Evolutionary conservation across 2,113 vertebrate species (phyloP).

Genomic region (Cavia porcellus): DNA sequence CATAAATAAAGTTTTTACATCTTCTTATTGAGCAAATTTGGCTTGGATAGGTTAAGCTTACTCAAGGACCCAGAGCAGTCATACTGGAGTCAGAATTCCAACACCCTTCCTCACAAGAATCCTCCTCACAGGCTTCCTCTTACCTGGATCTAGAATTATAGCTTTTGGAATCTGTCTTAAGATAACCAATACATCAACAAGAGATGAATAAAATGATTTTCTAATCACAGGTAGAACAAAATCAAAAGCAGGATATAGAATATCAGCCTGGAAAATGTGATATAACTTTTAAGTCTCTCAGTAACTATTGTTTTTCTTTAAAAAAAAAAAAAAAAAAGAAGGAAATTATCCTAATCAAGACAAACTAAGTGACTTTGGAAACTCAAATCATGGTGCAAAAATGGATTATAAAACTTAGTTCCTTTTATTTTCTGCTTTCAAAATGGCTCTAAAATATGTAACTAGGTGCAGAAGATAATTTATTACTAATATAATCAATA

Average conservation of each 20-base stretch:
- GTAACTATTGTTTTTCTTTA: not conserved
- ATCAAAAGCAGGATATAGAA: not conserved
- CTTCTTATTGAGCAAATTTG: not conserved
- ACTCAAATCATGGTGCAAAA: slow-evolving; percentile 20
- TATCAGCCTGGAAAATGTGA: not conserved
- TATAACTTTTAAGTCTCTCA: not conserved
- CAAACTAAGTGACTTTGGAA: not conserved
- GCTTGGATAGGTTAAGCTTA: not conserved
- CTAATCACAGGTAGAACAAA: not conserved
- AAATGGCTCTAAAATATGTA: not conserved
- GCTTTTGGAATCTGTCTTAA: not conserved
- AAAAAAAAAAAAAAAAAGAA: not conserved
- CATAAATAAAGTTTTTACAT: not conserved
- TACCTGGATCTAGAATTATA: not conserved
- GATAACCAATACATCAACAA: not conserved
- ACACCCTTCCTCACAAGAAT: not conserved
- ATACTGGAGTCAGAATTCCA: not conserved
- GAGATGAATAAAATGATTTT: slow-evolving; percentile 39
- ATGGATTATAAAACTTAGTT: not conserved
- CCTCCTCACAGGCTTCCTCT: not conserved
- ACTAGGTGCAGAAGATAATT: slow-evolving; percentile 13
- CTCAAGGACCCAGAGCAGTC: not conserved
- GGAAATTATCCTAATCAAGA: slow-evolving; percentile 15
- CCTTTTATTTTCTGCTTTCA: slow-evolving; percentile 25
- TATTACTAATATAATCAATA: slow-evolving; percentile 37